Conservation (phyloP, 2,888 invertebrate genomes). For the Melieria picta region DNA sequence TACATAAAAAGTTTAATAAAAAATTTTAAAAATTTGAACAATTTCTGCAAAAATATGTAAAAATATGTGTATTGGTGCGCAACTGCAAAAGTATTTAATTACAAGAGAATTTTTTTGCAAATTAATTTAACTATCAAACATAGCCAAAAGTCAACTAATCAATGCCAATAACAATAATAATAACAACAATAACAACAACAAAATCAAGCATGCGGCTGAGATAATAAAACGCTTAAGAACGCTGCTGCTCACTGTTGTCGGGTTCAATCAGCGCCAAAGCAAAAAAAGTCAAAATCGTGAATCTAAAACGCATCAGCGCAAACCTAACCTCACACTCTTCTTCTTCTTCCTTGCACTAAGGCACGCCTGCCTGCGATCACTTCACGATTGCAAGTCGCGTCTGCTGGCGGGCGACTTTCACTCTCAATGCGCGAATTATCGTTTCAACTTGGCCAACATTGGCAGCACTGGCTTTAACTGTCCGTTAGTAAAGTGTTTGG, state of each 20-base stretch:
- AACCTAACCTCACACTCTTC: no score
- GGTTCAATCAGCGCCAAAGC: no score
- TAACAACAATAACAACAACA: neutral
- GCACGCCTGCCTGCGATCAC: neutral
- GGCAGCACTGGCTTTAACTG: no score
- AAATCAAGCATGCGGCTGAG: slow-evolving; percentile 30
- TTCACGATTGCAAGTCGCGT: neutral
- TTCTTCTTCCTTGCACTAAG: no score
- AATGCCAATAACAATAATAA: slow-evolving; percentile 28
- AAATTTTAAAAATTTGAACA: slow-evolving; percentile 26
- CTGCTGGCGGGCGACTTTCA: neutral
- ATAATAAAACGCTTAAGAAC: slow-evolving; percentile 31
- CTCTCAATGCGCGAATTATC: no score
- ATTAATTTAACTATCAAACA: slow-evolving; percentile 33
- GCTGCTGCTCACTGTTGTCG: neutral
- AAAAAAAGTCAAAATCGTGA: no score
- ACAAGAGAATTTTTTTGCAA: neutral
- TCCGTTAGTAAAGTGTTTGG: no score
- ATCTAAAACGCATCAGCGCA: no score
- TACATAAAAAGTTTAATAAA: slow-evolving; percentile 17
- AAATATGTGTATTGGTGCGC: slow-evolving; percentile 31
- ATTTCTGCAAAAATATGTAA: slow-evolving; percentile 33
- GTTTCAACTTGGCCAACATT: no score
- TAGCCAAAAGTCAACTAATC: slow-evolving; percentile 22
- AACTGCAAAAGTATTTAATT: slow-evolving; percentile 20